Conservation (phyloP, 2,113 vertebrate species). For the Ageneiosus marmoratus region DNA sequence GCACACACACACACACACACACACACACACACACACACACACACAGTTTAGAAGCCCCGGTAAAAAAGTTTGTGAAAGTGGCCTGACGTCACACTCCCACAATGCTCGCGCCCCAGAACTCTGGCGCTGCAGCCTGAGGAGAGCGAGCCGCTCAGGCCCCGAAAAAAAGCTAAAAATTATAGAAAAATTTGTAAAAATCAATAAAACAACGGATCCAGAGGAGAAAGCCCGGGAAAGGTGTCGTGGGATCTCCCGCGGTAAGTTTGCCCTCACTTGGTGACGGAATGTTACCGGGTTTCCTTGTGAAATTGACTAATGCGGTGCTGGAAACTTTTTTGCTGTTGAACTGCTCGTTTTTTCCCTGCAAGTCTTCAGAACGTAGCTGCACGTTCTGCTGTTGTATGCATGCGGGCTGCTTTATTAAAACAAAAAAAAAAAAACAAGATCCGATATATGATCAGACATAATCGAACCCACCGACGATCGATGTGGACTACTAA, state of each 20-base stretch:
- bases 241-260: constrained; percentile 68
- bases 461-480: neutral
- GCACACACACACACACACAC: neutral
- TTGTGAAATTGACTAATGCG: constrained; percentile 74
- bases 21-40: constrained; percentile 16
- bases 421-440: neutral
- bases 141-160: constrained; percentile 75
- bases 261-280: constrained; percentile 64
- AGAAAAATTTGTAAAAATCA: constrained; percentile 62
- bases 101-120: constrained; percentile 82
- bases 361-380: constrained; percentile 58
- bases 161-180: constrained; percentile 67
- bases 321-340: constrained; percentile 75
- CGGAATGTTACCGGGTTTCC: constrained; percentile 72
- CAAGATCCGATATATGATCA: constrained; percentile 29
- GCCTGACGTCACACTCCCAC: constrained; percentile 83
- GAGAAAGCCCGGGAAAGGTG: constrained; percentile 57
- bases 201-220: constrained; percentile 53
- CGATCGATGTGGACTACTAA: constrained; percentile 45
- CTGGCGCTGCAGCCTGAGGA: constrained; percentile 74
- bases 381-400: constrained; percentile 62
- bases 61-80: constrained; percentile 81
- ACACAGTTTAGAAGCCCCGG: constrained; percentile 56
- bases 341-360: constrained; percentile 67
- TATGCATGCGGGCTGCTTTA: constrained; percentile 48